Evolutionary conservation across 2,797 vertebrate genomes (phyloP), one percentile per base, ranked within the genome.

Genomic region (Cephalopachus bancanus): DNA sequence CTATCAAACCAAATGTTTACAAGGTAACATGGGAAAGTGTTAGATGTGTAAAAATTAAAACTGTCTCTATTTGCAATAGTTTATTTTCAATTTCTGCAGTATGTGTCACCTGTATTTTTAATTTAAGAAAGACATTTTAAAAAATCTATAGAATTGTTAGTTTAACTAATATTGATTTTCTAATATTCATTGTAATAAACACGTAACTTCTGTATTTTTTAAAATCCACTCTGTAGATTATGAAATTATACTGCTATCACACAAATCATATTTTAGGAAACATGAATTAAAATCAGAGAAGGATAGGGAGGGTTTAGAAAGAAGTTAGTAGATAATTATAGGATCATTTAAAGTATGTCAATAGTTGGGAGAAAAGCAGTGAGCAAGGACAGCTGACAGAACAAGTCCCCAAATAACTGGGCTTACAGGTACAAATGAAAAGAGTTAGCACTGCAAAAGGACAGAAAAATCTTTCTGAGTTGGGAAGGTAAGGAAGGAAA

Each of bases 271-370:
- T 92, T 89, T 94, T 83, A 88, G 53, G 51, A 94, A 95, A 78
- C 28, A 64, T 44, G 37, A 91, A 91, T 93, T 71, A 87, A 95
- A 97, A 94, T 83, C 37, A 71, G 71, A 76, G 37, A 78, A 87
- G 60, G 84, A 92, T 30, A 67, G 28, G 3, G 19, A 4, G 89
- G 11, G 30, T 10, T 64, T 33, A 59, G 24, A 24, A 6, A 20
- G 37, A 1, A n/a, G 24, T 78, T 83, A 78, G 11, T 7, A 75
- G 16, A 62, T 62, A 80, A 95, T n/a, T 74, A 17, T 2, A 89
- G 26, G 19, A 83, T 51, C 90, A 80, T 72, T 93, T 85, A 20
- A 85, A 79, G 44, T 71, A 92, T 4, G 22, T 57, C 17, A 90
- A 65, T 12, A 62, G 64, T 64, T 53, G n/a, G 55, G 93, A 78